Percentiles rank a stretch among this genome's conserved stretches.
These are phyloP conservation scores for Ianthella basta DNA, from an alignment of 37 sponge, comb jelly and placozoan species.

Conservation along the genomic window DNA sequence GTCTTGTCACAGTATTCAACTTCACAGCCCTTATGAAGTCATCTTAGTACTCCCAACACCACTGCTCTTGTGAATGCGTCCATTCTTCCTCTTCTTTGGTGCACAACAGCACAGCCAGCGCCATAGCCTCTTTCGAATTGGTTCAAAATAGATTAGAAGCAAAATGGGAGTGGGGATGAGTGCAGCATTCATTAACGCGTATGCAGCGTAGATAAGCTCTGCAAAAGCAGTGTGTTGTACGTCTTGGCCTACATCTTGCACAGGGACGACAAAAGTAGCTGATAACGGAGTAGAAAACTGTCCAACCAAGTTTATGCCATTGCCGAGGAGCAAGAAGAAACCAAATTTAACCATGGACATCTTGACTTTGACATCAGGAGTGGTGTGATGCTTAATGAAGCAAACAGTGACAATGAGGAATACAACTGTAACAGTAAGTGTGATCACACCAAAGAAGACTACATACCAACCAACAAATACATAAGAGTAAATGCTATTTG, in stretches of 20 bases:
- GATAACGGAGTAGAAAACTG: background rate
- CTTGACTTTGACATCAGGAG: background rate
- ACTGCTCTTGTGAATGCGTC: too few relatives aligned
- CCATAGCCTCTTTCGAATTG: background rate
- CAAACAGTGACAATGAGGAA: background rate
- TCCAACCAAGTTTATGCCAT: slow-evolving; percentile 1
- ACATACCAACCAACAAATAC: background rate
- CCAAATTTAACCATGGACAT: background rate
- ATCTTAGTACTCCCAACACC: too few relatives aligned
- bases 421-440: background rate
- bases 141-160: background rate
- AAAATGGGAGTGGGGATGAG: slow-evolving; percentile 17
- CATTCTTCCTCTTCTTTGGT: background rate
- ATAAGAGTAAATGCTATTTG: background rate
- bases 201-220: background rate
- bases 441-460: background rate
- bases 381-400: background rate
- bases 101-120: background rate
- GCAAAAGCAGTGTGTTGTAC: too few relatives aligned
- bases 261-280: background rate
- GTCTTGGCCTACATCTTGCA: too few relatives aligned
- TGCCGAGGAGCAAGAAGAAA: slow-evolving; percentile 2
- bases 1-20: too few relatives aligned
- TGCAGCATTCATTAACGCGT: background rate
- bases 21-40: too few relatives aligned